phyloP scores from a whole-genome alignment of 2,888 invertebrate genomes.

The Zygogramma bicolorata region DNA sequence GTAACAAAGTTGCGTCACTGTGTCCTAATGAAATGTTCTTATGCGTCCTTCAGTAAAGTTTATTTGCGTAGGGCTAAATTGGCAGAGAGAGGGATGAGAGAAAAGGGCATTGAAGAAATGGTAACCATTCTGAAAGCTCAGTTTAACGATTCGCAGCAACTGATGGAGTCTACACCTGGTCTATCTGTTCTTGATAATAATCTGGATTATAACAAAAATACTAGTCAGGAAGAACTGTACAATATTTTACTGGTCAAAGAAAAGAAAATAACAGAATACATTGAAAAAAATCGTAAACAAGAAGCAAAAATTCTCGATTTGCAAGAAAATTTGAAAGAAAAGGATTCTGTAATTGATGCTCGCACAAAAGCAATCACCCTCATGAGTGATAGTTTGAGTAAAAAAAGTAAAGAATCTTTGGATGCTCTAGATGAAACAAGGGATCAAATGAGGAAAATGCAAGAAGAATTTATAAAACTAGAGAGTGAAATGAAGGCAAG shows the following conservation, averaged over 20 bases:
- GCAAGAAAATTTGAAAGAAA: constrained; percentile 85
- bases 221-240: constrained; percentile 63
- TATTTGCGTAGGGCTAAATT: constrained; percentile 63
- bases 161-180: constrained; percentile 58
- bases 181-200: constrained; percentile 56
- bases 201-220: constrained; percentile 60
- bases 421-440: constrained; percentile 83
- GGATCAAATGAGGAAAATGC: constrained; percentile 85
- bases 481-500: constrained; percentile 79
- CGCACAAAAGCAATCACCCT: constrained; percentile 83
- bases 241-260: constrained; percentile 72
- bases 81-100: constrained; percentile 69
- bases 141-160: constrained; percentile 68
- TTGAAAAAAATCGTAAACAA: constrained; percentile 78
- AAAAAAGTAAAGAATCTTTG: constrained; percentile 78
- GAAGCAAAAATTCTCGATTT: constrained; percentile 84
- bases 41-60: no score
- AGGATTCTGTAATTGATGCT: constrained; percentile 86
- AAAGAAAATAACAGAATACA: constrained; percentile 74
- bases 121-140: constrained; percentile 70
- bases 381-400: constrained; percentile 80
- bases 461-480: constrained; percentile 79
- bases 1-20: no score
- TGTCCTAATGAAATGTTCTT: no score
- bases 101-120: constrained; percentile 69